Conservation (phyloP, 2,797 vertebrate species). For the Lateolabrax maculatus region DNA sequence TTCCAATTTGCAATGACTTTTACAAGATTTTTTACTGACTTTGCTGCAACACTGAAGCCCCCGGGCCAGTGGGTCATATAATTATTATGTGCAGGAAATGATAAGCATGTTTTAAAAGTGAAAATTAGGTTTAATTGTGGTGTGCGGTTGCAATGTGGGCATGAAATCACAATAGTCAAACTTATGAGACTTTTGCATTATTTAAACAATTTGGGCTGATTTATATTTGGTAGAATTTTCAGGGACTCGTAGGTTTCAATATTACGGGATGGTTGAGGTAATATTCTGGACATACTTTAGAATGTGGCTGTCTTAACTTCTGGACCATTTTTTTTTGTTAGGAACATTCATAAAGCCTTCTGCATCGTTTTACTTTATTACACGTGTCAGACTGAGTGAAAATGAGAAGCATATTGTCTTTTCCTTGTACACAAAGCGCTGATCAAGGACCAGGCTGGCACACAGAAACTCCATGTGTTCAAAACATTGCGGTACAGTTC, state of each 20-base stretch:
- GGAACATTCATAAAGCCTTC: background rate
- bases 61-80: slow-evolving; percentile 72
- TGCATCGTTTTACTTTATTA: background rate
- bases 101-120: slow-evolving; percentile 78
- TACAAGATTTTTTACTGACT: slow-evolving; percentile 71
- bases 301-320: slow-evolving; percentile 7
- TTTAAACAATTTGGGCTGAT: slow-evolving; percentile 58
- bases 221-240: slow-evolving; percentile 24
- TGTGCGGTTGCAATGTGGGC: slow-evolving; percentile 58
- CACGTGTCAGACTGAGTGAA: background rate
- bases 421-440: background rate
- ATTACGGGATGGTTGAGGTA: slow-evolving; percentile 6
- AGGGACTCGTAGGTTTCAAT: slow-evolving; percentile 31
- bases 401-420: background rate
- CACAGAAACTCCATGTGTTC: background rate
- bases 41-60: slow-evolving; percentile 70
- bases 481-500: background rate
- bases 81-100: slow-evolving; percentile 79
- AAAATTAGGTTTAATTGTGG: slow-evolving; percentile 80
- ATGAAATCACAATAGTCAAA: slow-evolving; percentile 67
- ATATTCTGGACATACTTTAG: slow-evolving; percentile 30
- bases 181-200: slow-evolving; percentile 50
- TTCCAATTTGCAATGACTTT: slow-evolving; percentile 80
- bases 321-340: slow-evolving; percentile 1
- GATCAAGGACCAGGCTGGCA: background rate